Evolutionary conservation across 2,797 vertebrate genomes (phyloP), one percentile per base, ranked within the genome.

Genomic region (Gambelia wislizenii): DNA sequence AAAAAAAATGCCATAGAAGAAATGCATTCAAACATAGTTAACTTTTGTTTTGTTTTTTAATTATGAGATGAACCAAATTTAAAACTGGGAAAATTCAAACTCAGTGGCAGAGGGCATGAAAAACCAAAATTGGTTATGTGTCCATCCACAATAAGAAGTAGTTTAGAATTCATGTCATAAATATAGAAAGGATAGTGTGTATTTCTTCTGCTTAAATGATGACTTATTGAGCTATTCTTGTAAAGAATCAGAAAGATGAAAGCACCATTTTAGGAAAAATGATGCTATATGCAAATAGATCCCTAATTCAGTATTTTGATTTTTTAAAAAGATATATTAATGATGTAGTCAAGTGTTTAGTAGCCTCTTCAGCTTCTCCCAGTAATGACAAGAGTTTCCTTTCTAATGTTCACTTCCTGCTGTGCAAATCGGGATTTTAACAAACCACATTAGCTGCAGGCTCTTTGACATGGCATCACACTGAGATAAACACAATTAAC

Each of bases 401-500:
- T 94, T 93, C 93, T 94, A 94, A 94, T 92, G 92, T 92, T 94
- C 83, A 92, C 27, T 0, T 16, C 95, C 96, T 94, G 94, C 96
- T 97, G 96, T 0, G 95, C 92, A 87, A 96, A 90, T 88, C 93
- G 82, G 93, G 92, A 91, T 96, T 97, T 94, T 91, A 94, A 93
- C 90, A 96, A 96, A 97, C 95, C 91, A 92, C 93, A 94, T 96
- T 96, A 96, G 94, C 95, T 95, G 92, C 94, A 92, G 91, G 94
- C 94, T 95, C 96, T 96, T 90, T 96, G 95, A 97, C 96, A 93
- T 74, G 94, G 87, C 91, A 91, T 96, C 96, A 96, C 84, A 95
- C 95, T 93, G 96, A 96, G 96, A 95, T 96, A 96, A 97, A 96
- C 92, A 96, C 95, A 96, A 97, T 97, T 96, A 97, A 92, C 93